Base-by-base conservation (phyloP, 2,888 invertebrate genomes). In the Agrotis puta region DNA sequence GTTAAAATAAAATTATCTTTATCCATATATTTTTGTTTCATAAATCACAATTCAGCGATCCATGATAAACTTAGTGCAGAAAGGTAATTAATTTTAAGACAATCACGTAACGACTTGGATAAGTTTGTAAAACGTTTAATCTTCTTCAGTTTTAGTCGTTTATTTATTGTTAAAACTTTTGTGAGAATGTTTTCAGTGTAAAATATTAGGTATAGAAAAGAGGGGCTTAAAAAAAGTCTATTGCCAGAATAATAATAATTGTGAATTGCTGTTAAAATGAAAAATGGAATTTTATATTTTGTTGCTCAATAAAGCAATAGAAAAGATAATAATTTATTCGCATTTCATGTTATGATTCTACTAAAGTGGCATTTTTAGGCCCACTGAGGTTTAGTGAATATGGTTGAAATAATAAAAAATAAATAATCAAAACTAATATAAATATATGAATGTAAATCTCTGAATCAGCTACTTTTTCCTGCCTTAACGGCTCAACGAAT, bases 31-130 rank as follows among this genome's bases (percentile, higher is more conserved):
- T 73, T 73, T 33, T 59, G 39, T 62, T 64, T 5, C 3, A 33
- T 51, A 45, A 76, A 45, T 39, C 16, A 2, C 14, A 54, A 62
- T 51, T 27, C 67, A 48, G 24, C 47, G 22, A 53, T 65, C 59
- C 45, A 18, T 67, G 57, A 69, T 72, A 61, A 74, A 72, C 66
- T 78, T 73, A 77, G 62, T 33, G 33, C 48, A 54, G 76, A 74
- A 47, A 80, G 69, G 63, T 72, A 76, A 72, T 80, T 80, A 81
- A 83, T 83, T 80, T 79, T 65, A 68, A 72, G 67, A 69, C 72
- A 76, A 80, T 75, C 47, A 68, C 56, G 79, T 64, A 75, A 70
- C 63, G 70, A 66, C 61, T 76, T 58, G 18, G 53, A 6, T 51
- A 70, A 81, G 56, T 81, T 75, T 51, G 47, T 50, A 22, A 71